Evolutionary conservation across 2,797 vertebrate species (phyloP).

Genomic region (Peromyscus nudipes): DNA sequence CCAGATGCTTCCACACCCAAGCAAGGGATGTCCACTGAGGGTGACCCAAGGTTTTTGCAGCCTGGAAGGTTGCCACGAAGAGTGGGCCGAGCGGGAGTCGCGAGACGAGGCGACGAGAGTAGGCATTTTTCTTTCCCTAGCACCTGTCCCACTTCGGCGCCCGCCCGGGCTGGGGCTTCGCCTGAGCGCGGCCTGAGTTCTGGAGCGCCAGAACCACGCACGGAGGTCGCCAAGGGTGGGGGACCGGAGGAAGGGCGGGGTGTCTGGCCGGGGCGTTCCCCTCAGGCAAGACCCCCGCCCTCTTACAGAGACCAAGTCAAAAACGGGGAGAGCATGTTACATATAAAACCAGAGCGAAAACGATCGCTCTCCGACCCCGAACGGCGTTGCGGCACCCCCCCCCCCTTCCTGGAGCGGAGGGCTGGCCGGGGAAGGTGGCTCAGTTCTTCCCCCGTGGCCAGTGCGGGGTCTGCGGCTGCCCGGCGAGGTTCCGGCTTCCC

Average conservation of each 20-base stretch:
- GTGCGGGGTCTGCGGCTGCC: slow-evolving; percentile 82
- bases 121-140: slow-evolving; percentile 79
- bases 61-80: slow-evolving; percentile 54
- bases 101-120: slow-evolving; percentile 51
- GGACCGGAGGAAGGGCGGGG: slow-evolving; percentile 62
- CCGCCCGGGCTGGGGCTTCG: slow-evolving; percentile 68
- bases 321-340: slow-evolving; percentile 61
- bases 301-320: not conserved
- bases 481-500: slow-evolving; percentile 80
- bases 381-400: slow-evolving; percentile 48
- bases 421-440: slow-evolving; percentile 76
- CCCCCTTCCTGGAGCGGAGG: slow-evolving; percentile 66
- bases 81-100: slow-evolving; percentile 60
- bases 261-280: slow-evolving; percentile 48
- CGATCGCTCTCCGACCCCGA: slow-evolving; percentile 73
- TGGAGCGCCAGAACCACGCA: slow-evolving; percentile 52
- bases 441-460: slow-evolving; percentile 76
- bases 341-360: slow-evolving; percentile 71
- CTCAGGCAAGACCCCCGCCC: slow-evolving; percentile 64
- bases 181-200: slow-evolving; percentile 60
- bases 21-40: slow-evolving; percentile 43
- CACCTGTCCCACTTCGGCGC: slow-evolving; percentile 84
- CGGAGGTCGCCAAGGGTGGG: slow-evolving; percentile 62
- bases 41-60: slow-evolving; percentile 27
- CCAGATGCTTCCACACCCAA: slow-evolving; percentile 26